Percentiles rank a stretch among this genome's conserved stretches.
Evolutionary conservation across 2,113 vertebrate species (phyloP).

Genomic region (Ardeotis arabs): DNA sequence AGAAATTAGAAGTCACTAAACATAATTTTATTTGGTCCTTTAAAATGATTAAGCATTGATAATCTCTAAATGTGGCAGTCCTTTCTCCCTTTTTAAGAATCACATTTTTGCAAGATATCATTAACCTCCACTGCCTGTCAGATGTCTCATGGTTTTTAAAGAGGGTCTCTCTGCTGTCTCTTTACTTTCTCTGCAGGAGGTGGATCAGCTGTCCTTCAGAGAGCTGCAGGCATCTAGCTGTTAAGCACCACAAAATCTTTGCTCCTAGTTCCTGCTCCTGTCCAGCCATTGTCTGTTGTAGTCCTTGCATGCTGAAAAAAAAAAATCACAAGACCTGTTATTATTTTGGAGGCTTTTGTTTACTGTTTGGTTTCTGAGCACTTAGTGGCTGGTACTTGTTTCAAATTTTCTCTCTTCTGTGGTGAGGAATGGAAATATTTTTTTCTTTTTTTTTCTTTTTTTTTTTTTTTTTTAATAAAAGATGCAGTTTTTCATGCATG

Average conservation of each 20-base stretch:
- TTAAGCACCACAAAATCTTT: not conserved
- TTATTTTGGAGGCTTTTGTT: slow-evolving; percentile 40
- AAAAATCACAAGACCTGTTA: slow-evolving; percentile 12
- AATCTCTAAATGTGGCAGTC: not conserved
- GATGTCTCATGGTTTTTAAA: not conserved
- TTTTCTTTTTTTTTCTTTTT: too few relatives aligned
- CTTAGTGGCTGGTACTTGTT: slow-evolving; percentile 25
- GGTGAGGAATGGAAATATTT: not conserved
- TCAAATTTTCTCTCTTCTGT: not conserved
- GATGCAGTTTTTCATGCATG: not conserved
- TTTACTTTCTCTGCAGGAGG: not conserved
- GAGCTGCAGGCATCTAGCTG: not conserved
- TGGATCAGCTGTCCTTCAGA: not conserved
- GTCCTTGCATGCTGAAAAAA: not conserved
- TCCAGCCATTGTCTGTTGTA: slow-evolving; percentile 29
- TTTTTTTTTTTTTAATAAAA: not conserved
- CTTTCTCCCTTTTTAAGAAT: not conserved
- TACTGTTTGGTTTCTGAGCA: slow-evolving; percentile 16
- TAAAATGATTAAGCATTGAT: not conserved
- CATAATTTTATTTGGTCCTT: not conserved
- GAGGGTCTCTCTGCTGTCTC: not conserved
- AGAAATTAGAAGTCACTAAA: not conserved
- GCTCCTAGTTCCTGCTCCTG: not conserved
- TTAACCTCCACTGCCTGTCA: not conserved
- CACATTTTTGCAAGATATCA: not conserved